A percentile compares a stretch with the other conserved stretches of the same genome.
These are phyloP conservation scores for Agrilus biguttatus DNA, from an alignment of 2,888 invertebrate species.

Conservation along the genomic window DNA sequence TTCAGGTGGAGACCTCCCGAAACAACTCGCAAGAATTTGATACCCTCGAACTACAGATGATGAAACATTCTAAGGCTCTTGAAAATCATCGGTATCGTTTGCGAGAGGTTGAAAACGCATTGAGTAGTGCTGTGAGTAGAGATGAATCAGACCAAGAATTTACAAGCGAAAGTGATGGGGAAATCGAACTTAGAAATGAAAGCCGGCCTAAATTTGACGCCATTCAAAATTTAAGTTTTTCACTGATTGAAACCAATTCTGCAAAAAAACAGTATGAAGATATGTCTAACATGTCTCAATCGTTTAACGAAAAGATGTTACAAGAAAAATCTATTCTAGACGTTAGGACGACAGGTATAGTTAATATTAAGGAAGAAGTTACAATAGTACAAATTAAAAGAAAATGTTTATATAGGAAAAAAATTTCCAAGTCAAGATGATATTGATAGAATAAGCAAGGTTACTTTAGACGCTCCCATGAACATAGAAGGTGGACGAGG, in stretches of 20 bases:
- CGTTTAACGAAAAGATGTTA: constrained; percentile 29
- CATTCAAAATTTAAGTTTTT: constrained; percentile 32
- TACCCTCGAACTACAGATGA: constrained; percentile 50
- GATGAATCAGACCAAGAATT: constrained; percentile 28
- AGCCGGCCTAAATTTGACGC: constrained; percentile 37
- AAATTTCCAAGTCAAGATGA: constrained; percentile 64
- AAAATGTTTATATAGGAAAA: not conserved
- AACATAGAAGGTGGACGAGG: constrained; percentile 52
- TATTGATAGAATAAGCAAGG: constrained; percentile 75
- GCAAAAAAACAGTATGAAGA: constrained; percentile 19
- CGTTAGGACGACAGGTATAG: constrained; percentile 11
- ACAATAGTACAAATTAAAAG: not conserved
- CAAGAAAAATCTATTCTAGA: constrained; percentile 29
- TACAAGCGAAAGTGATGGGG: constrained; percentile 33
- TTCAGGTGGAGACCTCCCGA: constrained; percentile 42
- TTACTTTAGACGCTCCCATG: constrained; percentile 72
- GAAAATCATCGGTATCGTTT: constrained; percentile 54
- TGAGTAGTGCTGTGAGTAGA: constrained; percentile 29
- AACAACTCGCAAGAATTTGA: constrained; percentile 57
- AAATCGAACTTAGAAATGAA: constrained; percentile 16
- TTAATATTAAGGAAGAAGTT: too few species aligned
- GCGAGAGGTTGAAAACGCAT: constrained; percentile 48
- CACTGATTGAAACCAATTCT: constrained; percentile 23
- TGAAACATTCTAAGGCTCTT: constrained; percentile 42
- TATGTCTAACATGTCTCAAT: constrained; percentile 28